Base-by-base conservation (phyloP, 2,113 vertebrate genomes). In the Crotalus horridus region DNA sequence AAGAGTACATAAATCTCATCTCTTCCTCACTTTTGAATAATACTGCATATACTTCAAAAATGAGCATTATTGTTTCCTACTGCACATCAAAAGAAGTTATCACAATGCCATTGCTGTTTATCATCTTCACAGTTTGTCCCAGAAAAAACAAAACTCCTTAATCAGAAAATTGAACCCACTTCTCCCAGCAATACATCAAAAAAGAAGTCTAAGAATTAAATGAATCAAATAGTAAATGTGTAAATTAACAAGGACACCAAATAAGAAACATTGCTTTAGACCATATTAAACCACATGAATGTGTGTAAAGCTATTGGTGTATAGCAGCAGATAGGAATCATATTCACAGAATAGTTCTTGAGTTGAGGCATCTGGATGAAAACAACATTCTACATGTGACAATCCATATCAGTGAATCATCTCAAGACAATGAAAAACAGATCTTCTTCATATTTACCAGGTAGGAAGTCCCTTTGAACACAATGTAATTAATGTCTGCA, bases 51-150 rank as follows among this genome's bases (percentile, higher is more conserved):
- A 97, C 96, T 97, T 98, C 97, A 97, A 96, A 98, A 98, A 98
- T 95, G 96, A 97, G 97, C 97, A 97, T 95, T 94, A 96, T 96
- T 95, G 95, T 97, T 96, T 89, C 97, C 98, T 98, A 98, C 93
- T 21, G 96, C 97, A 98, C 99, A 98, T 98, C 97, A 98, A 99
- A 98, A 93, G 96, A 98, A 98, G 96, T 97, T 96, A 95, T 96
- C 96, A 96, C n/a, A 96, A 96, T 95, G 92, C 85, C 93, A 90
- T 95, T 93, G 93, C 91, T 94, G 92, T 96, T 93, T 61, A 23
- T 43, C 74, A 43, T 48, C 93, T 94, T 95, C 91, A 89, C 58
- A 89, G 74, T 96, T 96, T 97, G 95, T 96, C 93, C 95, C 94
- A 97, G 96, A 92, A 33, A n/a, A 95, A 97, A 95, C 95, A 97